These are phyloP conservation scores for Ashinkailepas kermadecensis DNA, from an alignment of 2,888 invertebrate species.

Conservation along the genomic window DNA sequence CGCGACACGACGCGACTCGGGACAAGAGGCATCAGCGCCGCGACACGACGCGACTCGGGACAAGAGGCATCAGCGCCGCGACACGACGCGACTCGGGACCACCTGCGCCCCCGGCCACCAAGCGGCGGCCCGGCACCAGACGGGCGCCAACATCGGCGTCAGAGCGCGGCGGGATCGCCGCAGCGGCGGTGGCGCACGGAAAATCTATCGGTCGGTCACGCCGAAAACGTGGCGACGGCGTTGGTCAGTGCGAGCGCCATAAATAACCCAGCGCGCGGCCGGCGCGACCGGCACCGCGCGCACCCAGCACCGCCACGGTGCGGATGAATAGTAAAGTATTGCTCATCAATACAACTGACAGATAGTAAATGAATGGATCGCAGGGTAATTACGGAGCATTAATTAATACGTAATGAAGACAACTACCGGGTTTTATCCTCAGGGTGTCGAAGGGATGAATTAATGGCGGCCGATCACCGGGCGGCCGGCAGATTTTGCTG, in stretches of 20 bases:
- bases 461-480: background rate
- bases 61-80: too few species aligned
- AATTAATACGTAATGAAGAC: constrained; percentile 16
- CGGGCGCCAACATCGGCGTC: too few species aligned
- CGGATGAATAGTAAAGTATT: background rate
- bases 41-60: too few species aligned
- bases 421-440: constrained; percentile 6
- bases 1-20: too few species aligned
- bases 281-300: background rate
- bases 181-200: background rate
- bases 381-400: constrained; percentile 1
- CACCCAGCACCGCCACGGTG: background rate
- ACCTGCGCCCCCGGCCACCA: too few species aligned
- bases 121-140: too few species aligned
- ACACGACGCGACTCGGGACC: too few species aligned
- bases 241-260: background rate
- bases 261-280: background rate
- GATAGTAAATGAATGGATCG: constrained; percentile 6
- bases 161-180: background rate
- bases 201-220: background rate
- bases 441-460: constrained; percentile 20
- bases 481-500: background rate
- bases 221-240: background rate
- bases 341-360: constrained; percentile 4
- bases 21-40: too few species aligned